Percentiles rank a stretch among this genome's conserved stretches.
These are phyloP conservation scores for Esox niger DNA, from an alignment of 2,113 vertebrate genomes.

Conservation along the genomic window DNA sequence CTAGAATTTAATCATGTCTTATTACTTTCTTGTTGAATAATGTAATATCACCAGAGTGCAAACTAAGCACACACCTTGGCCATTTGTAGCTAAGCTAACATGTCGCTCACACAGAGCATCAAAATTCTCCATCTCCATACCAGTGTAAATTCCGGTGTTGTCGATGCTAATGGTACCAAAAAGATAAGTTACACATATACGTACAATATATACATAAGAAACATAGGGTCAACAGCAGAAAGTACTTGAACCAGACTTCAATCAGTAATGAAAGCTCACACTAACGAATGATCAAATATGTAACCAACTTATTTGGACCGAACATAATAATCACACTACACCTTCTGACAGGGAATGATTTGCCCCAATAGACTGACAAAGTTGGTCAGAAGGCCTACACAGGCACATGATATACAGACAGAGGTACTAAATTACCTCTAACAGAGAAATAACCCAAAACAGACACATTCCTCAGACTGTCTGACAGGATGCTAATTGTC, in stretches of 20 bases:
- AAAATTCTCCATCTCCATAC: neutral
- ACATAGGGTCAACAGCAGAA: neutral
- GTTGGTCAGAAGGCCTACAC: no score
- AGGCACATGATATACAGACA: neutral
- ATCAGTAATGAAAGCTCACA: conserved; percentile 9
- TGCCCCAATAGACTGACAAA: neutral
- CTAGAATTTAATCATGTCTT: conserved; percentile 20
- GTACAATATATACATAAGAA: conserved; percentile 42
- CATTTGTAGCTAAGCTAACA: neutral
- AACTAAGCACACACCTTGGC: conserved; percentile 19
- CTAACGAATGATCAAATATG: conserved; percentile 6
- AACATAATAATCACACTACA: neutral
- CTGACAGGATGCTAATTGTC: neutral
- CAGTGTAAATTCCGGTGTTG: neutral
- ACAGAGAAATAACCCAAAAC: neutral
- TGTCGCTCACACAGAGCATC: neutral
- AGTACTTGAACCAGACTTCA: neutral
- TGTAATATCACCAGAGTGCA: neutral
- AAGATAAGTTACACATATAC: conserved; percentile 22
- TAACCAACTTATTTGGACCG: conserved; percentile 16
- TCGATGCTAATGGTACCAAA: conserved; percentile 1
- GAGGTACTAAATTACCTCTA: neutral
- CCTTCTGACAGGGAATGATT: neutral
- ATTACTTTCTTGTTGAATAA: conserved; percentile 21
- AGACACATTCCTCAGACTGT: neutral